A percentile compares a stretch with the other conserved stretches of the same genome.
Conservation (phyloP, 2,888 invertebrate species). For the Priocnemis perturbator region DNA sequence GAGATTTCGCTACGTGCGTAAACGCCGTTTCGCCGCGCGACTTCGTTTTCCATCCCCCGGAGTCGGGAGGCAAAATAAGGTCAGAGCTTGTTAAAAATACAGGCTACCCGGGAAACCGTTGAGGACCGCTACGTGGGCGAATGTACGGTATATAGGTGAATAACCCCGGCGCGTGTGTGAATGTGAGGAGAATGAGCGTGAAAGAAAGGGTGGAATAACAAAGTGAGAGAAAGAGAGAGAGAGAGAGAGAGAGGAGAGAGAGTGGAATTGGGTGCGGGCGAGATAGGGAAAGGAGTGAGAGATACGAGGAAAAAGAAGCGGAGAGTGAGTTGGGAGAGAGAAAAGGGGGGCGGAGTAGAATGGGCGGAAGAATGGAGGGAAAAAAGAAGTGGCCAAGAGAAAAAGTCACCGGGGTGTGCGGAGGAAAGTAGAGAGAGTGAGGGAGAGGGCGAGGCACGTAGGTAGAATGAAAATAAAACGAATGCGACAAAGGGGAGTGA, state of each 20-base stretch:
- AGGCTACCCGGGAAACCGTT: background rate
- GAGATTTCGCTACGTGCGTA: background rate
- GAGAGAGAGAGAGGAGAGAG: background rate
- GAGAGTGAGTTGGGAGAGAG: conserved; percentile 8
- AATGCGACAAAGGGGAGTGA: background rate
- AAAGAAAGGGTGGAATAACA: background rate
- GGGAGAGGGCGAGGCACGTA: background rate
- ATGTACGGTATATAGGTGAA: background rate
- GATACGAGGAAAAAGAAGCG: conserved; percentile 10
- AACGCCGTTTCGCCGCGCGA: background rate
- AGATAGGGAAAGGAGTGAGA: background rate
- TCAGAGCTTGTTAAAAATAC: conserved; percentile 8
- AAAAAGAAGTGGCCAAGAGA: conserved; percentile 1
- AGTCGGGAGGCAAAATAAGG: conserved; percentile 1
- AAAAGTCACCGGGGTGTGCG: background rate
- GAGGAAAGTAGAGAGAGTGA: background rate
- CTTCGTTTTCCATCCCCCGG: background rate
- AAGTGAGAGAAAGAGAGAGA: background rate
- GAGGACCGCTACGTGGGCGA: background rate
- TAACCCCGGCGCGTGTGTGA: background rate
- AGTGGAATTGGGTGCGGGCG: background rate
- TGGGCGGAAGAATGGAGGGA: conserved; percentile 5
- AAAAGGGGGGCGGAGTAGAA: background rate
- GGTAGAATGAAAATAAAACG: conserved; percentile 7
- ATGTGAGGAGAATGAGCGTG: background rate